Conservation (phyloP, 2,797 vertebrate genomes). For the Myripristis jacobus region DNA sequence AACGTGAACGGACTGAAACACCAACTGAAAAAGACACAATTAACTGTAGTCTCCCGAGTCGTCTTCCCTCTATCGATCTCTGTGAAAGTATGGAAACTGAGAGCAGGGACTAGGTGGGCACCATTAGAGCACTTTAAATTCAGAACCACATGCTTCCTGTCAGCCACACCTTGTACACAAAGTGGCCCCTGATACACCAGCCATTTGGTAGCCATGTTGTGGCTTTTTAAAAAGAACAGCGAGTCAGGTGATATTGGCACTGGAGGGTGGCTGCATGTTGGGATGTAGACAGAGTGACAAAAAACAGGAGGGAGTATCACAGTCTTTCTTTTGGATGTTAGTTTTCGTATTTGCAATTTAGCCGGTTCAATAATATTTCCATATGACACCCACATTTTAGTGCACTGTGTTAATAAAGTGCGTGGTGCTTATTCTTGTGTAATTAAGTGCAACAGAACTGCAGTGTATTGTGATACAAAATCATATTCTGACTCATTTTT, state of each 20-base stretch:
- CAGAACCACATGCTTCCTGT: neutral
- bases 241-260: neutral
- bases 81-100: conserved; percentile 14
- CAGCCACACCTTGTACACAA: neutral
- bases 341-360: too few relatives aligned
- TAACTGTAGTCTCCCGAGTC: neutral
- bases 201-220: neutral
- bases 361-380: too few relatives aligned
- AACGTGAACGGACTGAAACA: conserved; percentile 10
- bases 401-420: too few relatives aligned
- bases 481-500: too few relatives aligned
- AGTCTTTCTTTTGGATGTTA: too few relatives aligned
- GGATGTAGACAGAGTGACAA: neutral
- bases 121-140: neutral
- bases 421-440: too few relatives aligned
- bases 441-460: too few relatives aligned
- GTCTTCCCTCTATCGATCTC: neutral
- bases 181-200: neutral
- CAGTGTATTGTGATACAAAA: too few relatives aligned
- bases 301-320: neutral
- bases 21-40: neutral
- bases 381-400: too few relatives aligned
- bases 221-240: neutral
- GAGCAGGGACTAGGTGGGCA: neutral
- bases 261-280: neutral